Conservation (phyloP, 1,140 invertebrate genomes). For the Hyles vespertilio region DNA sequence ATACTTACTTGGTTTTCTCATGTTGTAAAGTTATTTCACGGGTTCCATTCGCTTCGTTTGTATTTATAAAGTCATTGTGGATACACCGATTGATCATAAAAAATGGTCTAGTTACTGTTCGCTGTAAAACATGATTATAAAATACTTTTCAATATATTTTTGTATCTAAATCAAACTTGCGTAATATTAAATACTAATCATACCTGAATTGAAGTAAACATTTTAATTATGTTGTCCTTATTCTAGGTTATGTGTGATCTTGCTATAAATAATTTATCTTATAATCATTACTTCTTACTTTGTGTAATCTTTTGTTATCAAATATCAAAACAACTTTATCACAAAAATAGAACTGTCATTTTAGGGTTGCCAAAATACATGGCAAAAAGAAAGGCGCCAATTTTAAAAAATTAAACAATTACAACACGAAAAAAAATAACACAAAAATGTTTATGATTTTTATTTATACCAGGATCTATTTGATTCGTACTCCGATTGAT, state of each 20-base stretch:
- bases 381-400: constrained; percentile 4
- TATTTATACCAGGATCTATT: constrained; percentile 10
- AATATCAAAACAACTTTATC: not conserved
- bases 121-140: constrained; percentile 51
- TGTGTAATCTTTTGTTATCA: not conserved
- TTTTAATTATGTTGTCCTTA: constrained; percentile 8
- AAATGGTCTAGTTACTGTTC: constrained; percentile 24
- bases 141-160: constrained; percentile 5
- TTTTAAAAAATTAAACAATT: not conserved
- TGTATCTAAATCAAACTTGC: not conserved
- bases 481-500: constrained; percentile 30
- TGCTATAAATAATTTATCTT: no score
- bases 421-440: constrained; percentile 14
- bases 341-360: constrained; percentile 4
- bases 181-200: constrained; percentile 1
- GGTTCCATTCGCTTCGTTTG: constrained; percentile 51
- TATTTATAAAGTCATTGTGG: constrained; percentile 45
- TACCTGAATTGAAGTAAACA: constrained; percentile 29
- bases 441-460: constrained; percentile 15
- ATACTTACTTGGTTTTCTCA: constrained; percentile 64
- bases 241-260: no score
- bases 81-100: constrained; percentile 24
- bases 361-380: constrained; percentile 3
- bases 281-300: not conserved
- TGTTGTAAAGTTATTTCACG: constrained; percentile 61